Percentiles rank a stretch among this genome's conserved stretches.
Conservation (phyloP, 2,888 invertebrate species). For the Spisula subtruncata region DNA sequence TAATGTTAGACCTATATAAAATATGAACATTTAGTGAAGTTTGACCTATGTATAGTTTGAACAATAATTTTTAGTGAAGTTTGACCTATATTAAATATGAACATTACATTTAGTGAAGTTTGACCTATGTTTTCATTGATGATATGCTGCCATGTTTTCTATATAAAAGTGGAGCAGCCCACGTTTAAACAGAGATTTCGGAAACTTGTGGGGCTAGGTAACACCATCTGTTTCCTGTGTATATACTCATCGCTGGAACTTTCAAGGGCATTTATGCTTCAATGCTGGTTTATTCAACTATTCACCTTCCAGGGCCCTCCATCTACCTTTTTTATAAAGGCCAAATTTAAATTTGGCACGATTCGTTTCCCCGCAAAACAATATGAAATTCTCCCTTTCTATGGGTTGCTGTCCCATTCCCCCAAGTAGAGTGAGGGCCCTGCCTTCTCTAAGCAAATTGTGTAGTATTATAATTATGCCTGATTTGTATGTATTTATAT, state of each 20-base stretch:
- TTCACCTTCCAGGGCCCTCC: no score
- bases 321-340: no score
- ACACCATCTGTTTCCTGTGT: conserved; percentile 3
- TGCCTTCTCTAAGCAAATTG: not conserved
- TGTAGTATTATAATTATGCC: not conserved
- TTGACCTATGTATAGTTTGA: not conserved
- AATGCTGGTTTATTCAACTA: not conserved
- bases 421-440: no score
- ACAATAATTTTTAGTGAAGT: not conserved
- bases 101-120: not conserved
- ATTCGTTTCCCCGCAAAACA: no score
- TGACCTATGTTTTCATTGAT: not conserved
- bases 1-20: no score
- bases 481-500: not conserved
- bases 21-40: not conserved
- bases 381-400: no score
- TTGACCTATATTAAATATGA: no score
- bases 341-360: no score
- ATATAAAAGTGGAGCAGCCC: conserved; percentile 96
- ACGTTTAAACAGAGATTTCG: conserved; percentile 99
- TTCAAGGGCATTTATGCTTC: conserved; percentile 45
- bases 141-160: conserved; percentile 20
- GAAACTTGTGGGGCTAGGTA: conserved; percentile 99
- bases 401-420: no score
- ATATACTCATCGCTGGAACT: conserved; percentile 54